These are phyloP conservation scores for Pseudomyrmex gracilis DNA, from an alignment of 1,140 invertebrate genomes.

Conservation along the genomic window DNA sequence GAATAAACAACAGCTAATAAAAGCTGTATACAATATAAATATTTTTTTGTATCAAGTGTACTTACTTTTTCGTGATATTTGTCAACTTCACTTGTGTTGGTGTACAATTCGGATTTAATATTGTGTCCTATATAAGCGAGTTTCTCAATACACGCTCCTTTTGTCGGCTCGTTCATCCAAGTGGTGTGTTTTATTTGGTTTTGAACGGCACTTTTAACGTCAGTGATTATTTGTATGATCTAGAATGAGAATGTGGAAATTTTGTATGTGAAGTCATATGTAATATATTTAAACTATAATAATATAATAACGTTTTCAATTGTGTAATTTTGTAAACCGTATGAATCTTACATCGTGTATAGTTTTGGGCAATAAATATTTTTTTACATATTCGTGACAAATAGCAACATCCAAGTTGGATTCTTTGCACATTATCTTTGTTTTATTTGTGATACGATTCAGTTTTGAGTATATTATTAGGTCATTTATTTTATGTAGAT, in stretches of 20 bases:
- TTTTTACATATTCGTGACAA: neutral
- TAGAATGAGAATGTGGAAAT: too few relatives aligned
- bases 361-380: neutral
- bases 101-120: neutral
- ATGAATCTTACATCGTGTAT: conserved; percentile 3
- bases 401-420: conserved; percentile 7
- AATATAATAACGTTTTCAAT: too few relatives aligned
- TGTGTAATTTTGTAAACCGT: neutral
- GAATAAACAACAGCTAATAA: too few relatives aligned
- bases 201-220: neutral
- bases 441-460: neutral
- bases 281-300: neutral
- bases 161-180: conserved; percentile 15
- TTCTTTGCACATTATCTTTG: neutral
- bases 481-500: too few relatives aligned
- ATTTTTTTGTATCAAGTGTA: too few relatives aligned
- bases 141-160: conserved; percentile 2
- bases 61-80: conserved; percentile 11
- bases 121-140: neutral
- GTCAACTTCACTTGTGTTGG: neutral
- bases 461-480: neutral
- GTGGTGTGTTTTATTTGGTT: neutral
- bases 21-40: too few relatives aligned
- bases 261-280: neutral
- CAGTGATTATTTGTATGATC: neutral